Evolutionary conservation across 2,888 invertebrate genomes (phyloP).

Genomic region (Strigamia maritima): DNA sequence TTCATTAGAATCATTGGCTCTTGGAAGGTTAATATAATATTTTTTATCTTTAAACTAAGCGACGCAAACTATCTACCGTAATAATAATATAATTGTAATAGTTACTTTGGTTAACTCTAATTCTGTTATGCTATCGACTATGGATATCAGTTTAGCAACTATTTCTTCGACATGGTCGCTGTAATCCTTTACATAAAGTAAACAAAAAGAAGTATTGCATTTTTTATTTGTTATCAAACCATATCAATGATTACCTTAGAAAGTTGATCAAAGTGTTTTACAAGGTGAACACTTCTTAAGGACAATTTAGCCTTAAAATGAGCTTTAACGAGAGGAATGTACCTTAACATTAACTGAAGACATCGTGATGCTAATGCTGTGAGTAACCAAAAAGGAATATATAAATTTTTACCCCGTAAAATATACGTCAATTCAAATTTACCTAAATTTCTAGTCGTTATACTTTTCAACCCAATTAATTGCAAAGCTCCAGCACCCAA

Average conservation of each 20-base stretch:
- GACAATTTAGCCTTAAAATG: constrained; percentile 52
- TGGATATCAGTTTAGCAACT: constrained; percentile 82
- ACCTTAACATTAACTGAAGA: constrained; percentile 50
- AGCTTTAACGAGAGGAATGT: constrained; percentile 54
- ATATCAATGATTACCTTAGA: constrained; percentile 47
- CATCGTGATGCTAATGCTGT: constrained; percentile 40
- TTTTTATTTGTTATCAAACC: background rate
- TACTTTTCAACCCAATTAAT: constrained; percentile 88
- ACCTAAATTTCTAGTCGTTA: constrained; percentile 88
- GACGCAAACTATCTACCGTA: background rate
- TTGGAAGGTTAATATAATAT: no score
- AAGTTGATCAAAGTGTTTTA: constrained; percentile 53
- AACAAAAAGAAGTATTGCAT: constrained; percentile 1
- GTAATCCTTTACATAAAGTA: constrained; percentile 48
- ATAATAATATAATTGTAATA: background rate
- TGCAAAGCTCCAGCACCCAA: constrained; percentile 94
- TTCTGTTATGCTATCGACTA: constrained; percentile 79
- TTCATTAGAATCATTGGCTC: no score
- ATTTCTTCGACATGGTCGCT: constrained; percentile 88
- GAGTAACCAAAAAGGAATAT: constrained; percentile 24
- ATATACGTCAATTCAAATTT: constrained; percentile 35
- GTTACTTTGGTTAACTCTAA: constrained; percentile 64
- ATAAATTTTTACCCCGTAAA: background rate
- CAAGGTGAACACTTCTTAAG: constrained; percentile 50
- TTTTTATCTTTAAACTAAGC: no score